phyloP scores from a whole-genome alignment of 2,113 vertebrate species.

The Callionymus lyra region DNA sequence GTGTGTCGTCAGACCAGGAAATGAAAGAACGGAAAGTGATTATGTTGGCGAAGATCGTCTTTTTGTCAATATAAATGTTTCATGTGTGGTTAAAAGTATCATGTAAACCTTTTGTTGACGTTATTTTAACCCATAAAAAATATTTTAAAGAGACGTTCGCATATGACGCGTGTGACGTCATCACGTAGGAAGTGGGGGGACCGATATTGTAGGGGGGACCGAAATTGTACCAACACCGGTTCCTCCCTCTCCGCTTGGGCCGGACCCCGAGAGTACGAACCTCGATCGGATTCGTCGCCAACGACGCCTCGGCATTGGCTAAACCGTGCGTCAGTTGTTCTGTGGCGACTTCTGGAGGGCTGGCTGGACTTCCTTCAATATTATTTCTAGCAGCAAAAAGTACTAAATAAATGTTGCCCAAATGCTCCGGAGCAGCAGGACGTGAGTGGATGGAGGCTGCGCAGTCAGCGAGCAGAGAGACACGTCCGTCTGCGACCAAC shows the following conservation, averaged over 20 bases:
- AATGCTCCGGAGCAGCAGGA: constrained; percentile 65
- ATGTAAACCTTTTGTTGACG: no score
- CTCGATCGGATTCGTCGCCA: constrained; percentile 36
- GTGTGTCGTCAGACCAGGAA: no score
- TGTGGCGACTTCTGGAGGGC: constrained; percentile 50
- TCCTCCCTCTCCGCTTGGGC: constrained; percentile 43
- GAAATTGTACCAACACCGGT: no score
- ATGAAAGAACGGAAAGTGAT: no score
- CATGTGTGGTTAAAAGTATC: no score
- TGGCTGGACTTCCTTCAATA: constrained; percentile 64
- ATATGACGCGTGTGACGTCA: no score
- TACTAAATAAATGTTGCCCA: constrained; percentile 64
- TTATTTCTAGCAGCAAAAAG: constrained; percentile 73
- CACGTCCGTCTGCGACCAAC: constrained; percentile 29
- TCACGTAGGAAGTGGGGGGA: no score
- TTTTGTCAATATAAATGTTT: no score
- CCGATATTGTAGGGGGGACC: no score
- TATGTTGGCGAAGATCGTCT: no score
- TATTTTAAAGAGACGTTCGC: no score
- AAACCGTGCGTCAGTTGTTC: constrained; percentile 45
- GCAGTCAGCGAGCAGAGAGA: constrained; percentile 33
- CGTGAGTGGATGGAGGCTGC: constrained; percentile 69
- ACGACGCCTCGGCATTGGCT: constrained; percentile 60
- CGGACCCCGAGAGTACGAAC: constrained; percentile 33
- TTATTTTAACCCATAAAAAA: no score